phyloP scores from a whole-genome alignment of 1,140 invertebrate genomes.

The Agrilus planipennis region DNA sequence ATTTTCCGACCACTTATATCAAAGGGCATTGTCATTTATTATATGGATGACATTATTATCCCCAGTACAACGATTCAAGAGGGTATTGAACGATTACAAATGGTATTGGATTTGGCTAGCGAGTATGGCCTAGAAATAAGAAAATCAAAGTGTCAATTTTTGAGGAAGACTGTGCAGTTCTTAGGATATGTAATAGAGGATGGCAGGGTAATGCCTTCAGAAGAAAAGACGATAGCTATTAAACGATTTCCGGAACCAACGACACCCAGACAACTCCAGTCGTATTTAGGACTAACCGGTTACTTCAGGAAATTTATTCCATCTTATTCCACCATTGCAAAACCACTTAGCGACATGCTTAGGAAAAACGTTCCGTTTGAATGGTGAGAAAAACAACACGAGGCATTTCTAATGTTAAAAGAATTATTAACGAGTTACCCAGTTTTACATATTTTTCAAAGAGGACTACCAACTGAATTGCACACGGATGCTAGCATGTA shows the following conservation, averaged over 20 bases:
- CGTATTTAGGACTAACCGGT: slow-evolving; percentile 24
- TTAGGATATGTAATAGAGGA: neutral
- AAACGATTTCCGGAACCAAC: neutral
- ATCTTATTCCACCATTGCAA: slow-evolving; percentile 20
- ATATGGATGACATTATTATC: slow-evolving; percentile 16
- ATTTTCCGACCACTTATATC: slow-evolving; percentile 16
- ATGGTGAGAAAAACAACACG: slow-evolving; percentile 8
- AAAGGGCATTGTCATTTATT: slow-evolving; percentile 19
- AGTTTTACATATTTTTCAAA: slow-evolving; percentile 28
- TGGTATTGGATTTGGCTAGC: slow-evolving; percentile 13
- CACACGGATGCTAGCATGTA: slow-evolving; percentile 19
- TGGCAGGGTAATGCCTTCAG: neutral
- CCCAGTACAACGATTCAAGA: slow-evolving; percentile 1
- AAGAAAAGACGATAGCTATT: neutral
- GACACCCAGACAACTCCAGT: slow-evolving; percentile 17
- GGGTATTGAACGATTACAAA: neutral
- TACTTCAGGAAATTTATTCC: slow-evolving; percentile 30
- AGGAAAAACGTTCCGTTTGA: slow-evolving; percentile 11
- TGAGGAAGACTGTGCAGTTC: neutral
- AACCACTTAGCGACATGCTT: slow-evolving; percentile 19
- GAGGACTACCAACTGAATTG: slow-evolving; percentile 17
- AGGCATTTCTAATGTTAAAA: slow-evolving; percentile 16
- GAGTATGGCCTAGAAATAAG: slow-evolving; percentile 9
- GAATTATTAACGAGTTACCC: slow-evolving; percentile 17
- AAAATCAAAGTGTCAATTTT: slow-evolving; percentile 12